These are phyloP conservation scores for Drosophila sp. DNA, from an alignment of 1,140 invertebrate species.

Conservation along the genomic window DNA sequence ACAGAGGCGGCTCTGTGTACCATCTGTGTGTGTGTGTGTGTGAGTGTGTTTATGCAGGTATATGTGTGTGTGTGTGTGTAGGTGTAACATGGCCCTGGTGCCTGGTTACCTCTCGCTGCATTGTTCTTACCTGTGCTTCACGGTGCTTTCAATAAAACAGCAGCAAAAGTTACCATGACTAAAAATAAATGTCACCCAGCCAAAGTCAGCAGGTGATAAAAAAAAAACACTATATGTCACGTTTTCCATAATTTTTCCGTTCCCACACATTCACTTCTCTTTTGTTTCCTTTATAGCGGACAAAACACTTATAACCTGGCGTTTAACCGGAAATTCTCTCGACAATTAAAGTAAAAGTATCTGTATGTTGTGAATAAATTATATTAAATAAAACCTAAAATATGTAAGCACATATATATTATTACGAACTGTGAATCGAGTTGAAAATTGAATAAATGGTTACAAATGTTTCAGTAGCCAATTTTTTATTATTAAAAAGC, in stretches of 20 bases:
- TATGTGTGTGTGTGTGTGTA: slow-evolving; percentile 13
- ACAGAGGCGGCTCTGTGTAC: not conserved
- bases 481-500: too few relatives aligned
- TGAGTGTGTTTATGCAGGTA: slow-evolving; percentile 7
- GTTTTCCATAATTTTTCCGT: not conserved
- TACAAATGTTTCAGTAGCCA: too few relatives aligned
- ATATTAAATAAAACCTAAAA: too few relatives aligned
- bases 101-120: slow-evolving; percentile 15
- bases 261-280: not conserved
- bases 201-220: slow-evolving; percentile 18
- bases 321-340: not conserved
- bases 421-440: too few relatives aligned
- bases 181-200: slow-evolving; percentile 39
- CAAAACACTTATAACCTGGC: not conserved
- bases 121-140: slow-evolving; percentile 16
- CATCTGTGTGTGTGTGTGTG: not conserved
- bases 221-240: slow-evolving; percentile 2
- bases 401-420: too few relatives aligned
- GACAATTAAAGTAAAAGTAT: slow-evolving; percentile 2
- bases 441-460: too few relatives aligned
- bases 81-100: slow-evolving; percentile 17
- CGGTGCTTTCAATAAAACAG: slow-evolving; percentile 21
- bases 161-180: slow-evolving; percentile 26
- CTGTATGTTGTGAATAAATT: too few relatives aligned
- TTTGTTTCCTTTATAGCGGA: not conserved